Evolutionary conservation across 2,888 invertebrate species (phyloP), one percentile per base, ranked within the genome.

Genomic region (Acrocera orbiculus): DNA sequence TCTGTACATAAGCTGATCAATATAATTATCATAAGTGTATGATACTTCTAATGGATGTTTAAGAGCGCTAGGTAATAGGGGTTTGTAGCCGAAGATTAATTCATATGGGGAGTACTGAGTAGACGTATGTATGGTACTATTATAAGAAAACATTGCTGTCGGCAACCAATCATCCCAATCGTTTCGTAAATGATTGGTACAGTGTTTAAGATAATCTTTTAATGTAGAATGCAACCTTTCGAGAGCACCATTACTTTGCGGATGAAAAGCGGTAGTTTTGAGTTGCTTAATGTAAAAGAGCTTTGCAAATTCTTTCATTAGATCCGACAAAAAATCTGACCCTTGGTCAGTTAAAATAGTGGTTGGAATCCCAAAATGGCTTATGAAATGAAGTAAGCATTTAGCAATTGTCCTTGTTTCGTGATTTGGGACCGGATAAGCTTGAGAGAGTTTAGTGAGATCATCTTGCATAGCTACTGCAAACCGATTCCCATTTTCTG

Each of bases 271-370:
- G 17, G 44, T 49, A 7, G 45, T 39, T 16, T 35, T 40, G n/a
- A 49, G 32, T 17, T 52, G 44, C 40, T 47, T 50, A 4, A 48
- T 47, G 43, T 50, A 44, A 24, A 54, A 46, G 16, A 52, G 27
- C 40, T 48, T 48, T n/a, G 40, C 40, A 19, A 51, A 15, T 42
- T 53, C 42, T 44, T 49, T 47, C 4, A 56, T 39, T 29, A 54
- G 17, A 7, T 51, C 40, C 3, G 52, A 50, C 5, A 41, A 50
- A 37, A 58, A 56, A 32, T 56, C 47, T 8, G 47, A 44, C 3
- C 54, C 58, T 46, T 53, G 50, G 38, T 62, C 58, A 0, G 56
- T 48, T 2, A 60, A 33, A 19, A 56, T 29, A 2, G 27, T 14
- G 5, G 14, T 20, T 44, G 5, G 34, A 34, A 40, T 51, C 47